Evolutionary conservation across 37 sponge, comb jelly and placozoan species (phyloP).

Genomic region (Oopsacas minuta): DNA sequence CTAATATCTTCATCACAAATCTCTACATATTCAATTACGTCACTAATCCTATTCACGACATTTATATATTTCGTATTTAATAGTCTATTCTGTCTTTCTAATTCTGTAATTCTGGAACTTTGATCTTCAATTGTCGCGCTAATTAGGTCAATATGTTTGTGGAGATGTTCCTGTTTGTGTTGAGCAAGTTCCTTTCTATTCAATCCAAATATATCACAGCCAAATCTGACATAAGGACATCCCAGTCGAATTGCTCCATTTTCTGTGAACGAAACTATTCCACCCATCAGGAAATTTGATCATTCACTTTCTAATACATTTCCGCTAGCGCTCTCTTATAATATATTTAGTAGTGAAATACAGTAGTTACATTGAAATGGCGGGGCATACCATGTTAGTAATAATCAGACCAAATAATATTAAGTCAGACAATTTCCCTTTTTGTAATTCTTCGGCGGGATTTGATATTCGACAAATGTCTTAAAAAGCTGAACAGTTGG

Average conservation of each 20-base stretch:
- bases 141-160: background rate
- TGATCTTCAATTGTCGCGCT: background rate
- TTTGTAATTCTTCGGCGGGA: no score
- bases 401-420: no score
- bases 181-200: background rate
- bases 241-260: background rate
- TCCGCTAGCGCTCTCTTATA: no score
- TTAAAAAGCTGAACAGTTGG: no score
- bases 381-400: no score
- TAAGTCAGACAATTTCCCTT: no score
- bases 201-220: background rate
- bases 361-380: no score
- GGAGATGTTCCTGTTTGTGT: background rate
- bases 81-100: background rate
- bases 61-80: background rate
- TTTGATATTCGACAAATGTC: no score
- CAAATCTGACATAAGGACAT: constrained; percentile 12
- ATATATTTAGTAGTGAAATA: no score
- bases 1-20: background rate
- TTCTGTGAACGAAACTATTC: background rate
- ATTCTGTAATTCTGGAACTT: background rate
- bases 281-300: no score
- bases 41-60: background rate
- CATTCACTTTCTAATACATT: no score
- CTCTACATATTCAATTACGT: background rate